phyloP scores from a whole-genome alignment of 2,888 invertebrate species.

The Pristionchus japonicus region DNA sequence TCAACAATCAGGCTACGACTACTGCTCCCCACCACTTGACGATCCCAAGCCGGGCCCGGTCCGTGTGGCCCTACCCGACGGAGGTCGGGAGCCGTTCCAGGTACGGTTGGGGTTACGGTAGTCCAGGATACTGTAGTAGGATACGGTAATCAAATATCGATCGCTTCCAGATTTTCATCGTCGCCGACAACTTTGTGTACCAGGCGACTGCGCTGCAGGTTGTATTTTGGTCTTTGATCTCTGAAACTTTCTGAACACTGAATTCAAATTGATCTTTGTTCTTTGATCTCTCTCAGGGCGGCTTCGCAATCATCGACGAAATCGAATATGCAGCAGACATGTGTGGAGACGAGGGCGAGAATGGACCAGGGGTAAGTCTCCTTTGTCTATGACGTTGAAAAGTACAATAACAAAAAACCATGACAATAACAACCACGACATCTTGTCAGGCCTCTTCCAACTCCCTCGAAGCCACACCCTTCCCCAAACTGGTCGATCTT shows the following conservation, averaged over 20 bases:
- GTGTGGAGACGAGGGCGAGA: constrained; percentile 52
- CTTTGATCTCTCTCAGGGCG: constrained; percentile 56
- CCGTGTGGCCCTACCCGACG: constrained; percentile 69
- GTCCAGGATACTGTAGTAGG: not conserved
- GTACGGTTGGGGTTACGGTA: constrained; percentile 50
- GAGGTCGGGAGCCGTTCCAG: constrained; percentile 68
- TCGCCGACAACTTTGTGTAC: constrained; percentile 73
- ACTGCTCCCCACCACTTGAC: constrained; percentile 68
- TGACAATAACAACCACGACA: not conserved
- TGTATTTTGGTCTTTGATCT: not conserved
- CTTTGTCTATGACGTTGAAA: too few relatives aligned
- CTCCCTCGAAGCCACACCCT: not conserved
- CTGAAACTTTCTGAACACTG: not conserved
- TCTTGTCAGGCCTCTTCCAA: not conserved
- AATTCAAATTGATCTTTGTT: not conserved
- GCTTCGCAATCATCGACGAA: constrained; percentile 74
- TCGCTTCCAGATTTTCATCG: constrained; percentile 66
- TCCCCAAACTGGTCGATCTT: constrained; percentile 18
- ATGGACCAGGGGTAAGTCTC: not conserved
- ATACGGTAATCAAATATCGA: not conserved
- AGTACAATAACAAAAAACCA: not conserved
- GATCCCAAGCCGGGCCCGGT: constrained; percentile 74
- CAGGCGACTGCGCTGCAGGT: constrained; percentile 64
- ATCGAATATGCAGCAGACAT: constrained; percentile 71
- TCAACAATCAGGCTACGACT: constrained; percentile 68